phyloP scores from a whole-genome alignment of 2,113 vertebrate genomes.

The Anhinga rufa region DNA sequence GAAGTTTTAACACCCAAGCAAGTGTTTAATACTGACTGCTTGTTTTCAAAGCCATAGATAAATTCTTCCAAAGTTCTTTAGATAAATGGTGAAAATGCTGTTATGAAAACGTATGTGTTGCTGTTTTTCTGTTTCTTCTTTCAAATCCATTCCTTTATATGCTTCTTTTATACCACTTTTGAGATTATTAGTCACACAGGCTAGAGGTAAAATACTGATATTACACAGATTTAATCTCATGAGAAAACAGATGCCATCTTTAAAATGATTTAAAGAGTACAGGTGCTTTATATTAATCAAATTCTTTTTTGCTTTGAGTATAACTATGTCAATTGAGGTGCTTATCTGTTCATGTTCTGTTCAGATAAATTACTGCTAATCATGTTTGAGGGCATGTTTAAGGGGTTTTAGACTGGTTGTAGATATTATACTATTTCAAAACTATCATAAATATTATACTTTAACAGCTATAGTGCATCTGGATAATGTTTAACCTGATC shows the following conservation, averaged over 20 bases:
- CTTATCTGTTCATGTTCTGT: slow-evolving; percentile 47
- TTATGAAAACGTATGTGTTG: background rate
- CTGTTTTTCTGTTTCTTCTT: background rate
- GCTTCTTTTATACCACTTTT: background rate
- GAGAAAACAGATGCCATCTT: slow-evolving; percentile 36
- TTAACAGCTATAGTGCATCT: background rate
- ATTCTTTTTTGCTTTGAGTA: background rate
- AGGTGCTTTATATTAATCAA: slow-evolving; percentile 54
- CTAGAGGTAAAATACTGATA: slow-evolving; percentile 9
- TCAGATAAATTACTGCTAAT: slow-evolving; percentile 45
- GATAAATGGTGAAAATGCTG: background rate
- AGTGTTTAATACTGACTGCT: background rate
- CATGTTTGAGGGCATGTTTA: slow-evolving; percentile 2
- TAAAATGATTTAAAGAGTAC: slow-evolving; percentile 15
- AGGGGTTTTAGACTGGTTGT: background rate
- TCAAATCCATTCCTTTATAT: background rate
- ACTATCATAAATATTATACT: slow-evolving; percentile 19
- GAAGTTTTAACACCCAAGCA: background rate
- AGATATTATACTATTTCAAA: slow-evolving; percentile 8
- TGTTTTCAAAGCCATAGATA: background rate
- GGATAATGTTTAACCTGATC: background rate
- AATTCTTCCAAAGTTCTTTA: background rate
- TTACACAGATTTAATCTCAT: slow-evolving; percentile 20
- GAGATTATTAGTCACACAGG: background rate
- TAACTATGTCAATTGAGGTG: background rate